Evolutionary conservation across 1,140 invertebrate genomes (phyloP), one percentile per base, ranked within the genome.

Genomic region (Drosophila azteca): DNA sequence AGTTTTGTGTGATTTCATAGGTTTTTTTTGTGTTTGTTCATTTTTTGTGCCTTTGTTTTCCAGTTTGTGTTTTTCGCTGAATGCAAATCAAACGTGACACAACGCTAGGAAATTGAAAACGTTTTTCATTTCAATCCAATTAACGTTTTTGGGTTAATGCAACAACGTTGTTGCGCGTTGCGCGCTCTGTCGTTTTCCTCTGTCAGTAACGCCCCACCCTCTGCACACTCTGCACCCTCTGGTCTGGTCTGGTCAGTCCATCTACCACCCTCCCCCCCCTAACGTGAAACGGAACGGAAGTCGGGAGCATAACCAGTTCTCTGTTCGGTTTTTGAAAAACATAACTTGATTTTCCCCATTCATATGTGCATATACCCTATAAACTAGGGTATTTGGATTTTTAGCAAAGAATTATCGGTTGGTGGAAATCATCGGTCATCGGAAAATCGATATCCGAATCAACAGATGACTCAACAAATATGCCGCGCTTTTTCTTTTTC

Each of bases 71-170:
- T 2, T 24, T 24, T 24, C 29, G 13, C 7, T 26, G 50, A 69
- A 77, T 74, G 74, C 74, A 82, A 75, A 68, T 82, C 82, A 87
- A 87, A 87, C 82, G 82, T 87, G 82, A 87, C 82, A 87, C 83
- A 87, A 77, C 88, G 82, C 63, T 72, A 79, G 82, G 82, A 87
- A 87, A 87, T 87, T 88, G 79, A 87, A 87, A 87, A 82, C 83
- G 82, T 77, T 84, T 73, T 75, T 57, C 78, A 87, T 87, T 81
- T 77, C 70, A 90, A 90, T 90, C 88, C 88, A 90, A 90, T 90
- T 90, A 90, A 88, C 82, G 88, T 90, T 90, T 90, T 81, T 88
- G 73, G 88, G 88, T 90, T 90, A 90, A 90, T 82, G 83, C 82
- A 87, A 65, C 52, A 53, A 39, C 15, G 20, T 68, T 61, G 26